These are phyloP conservation scores for Ferrisia virgata DNA, from an alignment of 2,888 invertebrate genomes.

Conservation along the genomic window DNA sequence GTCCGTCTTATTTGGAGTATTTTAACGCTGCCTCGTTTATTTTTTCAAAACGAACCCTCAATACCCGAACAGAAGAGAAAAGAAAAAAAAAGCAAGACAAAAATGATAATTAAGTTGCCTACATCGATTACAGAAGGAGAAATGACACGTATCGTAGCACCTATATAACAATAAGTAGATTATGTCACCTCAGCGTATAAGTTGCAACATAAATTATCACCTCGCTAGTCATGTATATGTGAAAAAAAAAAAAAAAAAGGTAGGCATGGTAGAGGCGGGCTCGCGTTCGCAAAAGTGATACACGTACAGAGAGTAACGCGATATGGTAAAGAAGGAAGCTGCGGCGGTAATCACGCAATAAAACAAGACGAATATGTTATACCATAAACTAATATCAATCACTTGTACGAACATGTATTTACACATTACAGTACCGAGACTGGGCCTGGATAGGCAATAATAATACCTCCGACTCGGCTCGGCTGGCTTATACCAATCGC, in stretches of 20 bases:
- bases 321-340: background rate
- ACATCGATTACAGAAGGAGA: background rate
- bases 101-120: background rate
- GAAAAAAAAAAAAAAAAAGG: background rate
- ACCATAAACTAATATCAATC: conserved; percentile 15
- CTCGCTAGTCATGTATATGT: background rate
- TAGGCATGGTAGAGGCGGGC: no score
- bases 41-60: no score
- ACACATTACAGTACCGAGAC: background rate
- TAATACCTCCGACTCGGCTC: background rate
- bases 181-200: background rate
- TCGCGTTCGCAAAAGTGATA: no score
- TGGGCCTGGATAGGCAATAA: no score
- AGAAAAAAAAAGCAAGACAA: background rate
- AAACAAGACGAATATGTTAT: conserved; percentile 9
- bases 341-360: conserved; percentile 16
- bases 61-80: no score
- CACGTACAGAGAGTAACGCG: no score
- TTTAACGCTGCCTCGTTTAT: no score
- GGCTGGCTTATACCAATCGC: background rate
- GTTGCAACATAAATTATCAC: background rate
- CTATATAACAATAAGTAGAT: background rate
- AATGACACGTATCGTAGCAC: background rate
- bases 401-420: background rate
- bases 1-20: no score